These are phyloP conservation scores for Sciurus carolinensis DNA, from an alignment of 2,797 vertebrate species.

Conservation along the genomic window DNA sequence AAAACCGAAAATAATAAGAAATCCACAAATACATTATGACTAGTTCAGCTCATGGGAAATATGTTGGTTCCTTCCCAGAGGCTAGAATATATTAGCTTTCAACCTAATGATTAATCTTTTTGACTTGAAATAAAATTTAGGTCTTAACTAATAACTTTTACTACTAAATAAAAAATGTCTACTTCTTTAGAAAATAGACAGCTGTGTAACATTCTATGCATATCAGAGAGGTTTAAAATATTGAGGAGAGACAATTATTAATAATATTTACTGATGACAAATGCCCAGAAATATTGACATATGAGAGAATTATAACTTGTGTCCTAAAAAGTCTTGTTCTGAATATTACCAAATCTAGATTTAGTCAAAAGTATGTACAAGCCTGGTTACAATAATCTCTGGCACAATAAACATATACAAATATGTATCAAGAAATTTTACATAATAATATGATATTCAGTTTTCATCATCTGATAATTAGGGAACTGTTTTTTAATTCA, in stretches of 20 bases:
- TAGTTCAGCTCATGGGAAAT: constrained; percentile 56
- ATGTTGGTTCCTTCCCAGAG: not conserved
- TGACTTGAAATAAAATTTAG: constrained; percentile 68
- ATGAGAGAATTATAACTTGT: not conserved
- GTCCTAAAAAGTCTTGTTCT: constrained; percentile 26
- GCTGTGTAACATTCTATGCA: not conserved
- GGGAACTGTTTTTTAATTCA: not conserved
- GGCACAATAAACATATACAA: not conserved
- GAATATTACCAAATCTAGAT: not conserved
- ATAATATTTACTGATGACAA: not conserved
- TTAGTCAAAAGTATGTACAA: not conserved
- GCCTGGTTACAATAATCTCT: not conserved
- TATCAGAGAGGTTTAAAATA: not conserved
- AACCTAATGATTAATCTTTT: constrained; percentile 65
- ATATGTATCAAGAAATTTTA: not conserved
- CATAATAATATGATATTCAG: not conserved
- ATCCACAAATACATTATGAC: constrained; percentile 49
- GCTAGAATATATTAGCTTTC: constrained; percentile 50
- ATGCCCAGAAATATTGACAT: not conserved
- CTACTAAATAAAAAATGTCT: not conserved
- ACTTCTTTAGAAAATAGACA: constrained; percentile 22
- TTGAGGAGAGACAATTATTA: constrained; percentile 20
- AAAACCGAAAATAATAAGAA: constrained; percentile 52
- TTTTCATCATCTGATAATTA: constrained; percentile 27
- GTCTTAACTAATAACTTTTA: constrained; percentile 41